Evolutionary conservation across 2,797 vertebrate species (phyloP).

Genomic region (Rhyacichthys aspro): DNA sequence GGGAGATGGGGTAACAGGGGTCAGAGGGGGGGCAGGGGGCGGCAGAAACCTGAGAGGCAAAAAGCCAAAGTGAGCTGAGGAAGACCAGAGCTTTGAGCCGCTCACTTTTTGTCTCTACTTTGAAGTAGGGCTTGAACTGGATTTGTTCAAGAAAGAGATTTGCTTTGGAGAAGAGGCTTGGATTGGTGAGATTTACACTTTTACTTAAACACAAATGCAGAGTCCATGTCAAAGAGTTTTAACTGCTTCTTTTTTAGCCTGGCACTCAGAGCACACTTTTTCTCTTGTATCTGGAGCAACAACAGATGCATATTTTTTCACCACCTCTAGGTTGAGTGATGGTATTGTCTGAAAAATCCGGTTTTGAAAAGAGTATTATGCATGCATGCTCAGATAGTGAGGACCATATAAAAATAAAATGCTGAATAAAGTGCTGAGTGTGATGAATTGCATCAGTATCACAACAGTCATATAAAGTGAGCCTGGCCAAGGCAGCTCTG

Average conservation of each 20-base stretch:
- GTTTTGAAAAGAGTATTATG: background rate
- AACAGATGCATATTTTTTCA: background rate
- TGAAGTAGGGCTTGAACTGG: constrained; percentile 22
- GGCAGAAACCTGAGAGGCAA: constrained; percentile 70
- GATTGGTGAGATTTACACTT: constrained; percentile 59
- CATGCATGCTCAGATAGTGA: background rate
- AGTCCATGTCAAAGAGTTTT: constrained; percentile 38
- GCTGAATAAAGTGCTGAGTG: too few species aligned
- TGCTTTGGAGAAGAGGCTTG: constrained; percentile 37
- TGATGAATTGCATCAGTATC: too few species aligned
- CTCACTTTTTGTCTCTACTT: constrained; percentile 21
- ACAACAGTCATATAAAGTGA: too few species aligned
- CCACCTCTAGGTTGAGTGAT: too few species aligned
- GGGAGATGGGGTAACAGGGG: constrained; percentile 58
- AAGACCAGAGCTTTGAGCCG: constrained; percentile 31
- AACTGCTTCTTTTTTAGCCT: constrained; percentile 6
- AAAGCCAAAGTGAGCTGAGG: constrained; percentile 75
- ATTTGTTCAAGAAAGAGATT: constrained; percentile 60
- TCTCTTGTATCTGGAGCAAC: background rate
- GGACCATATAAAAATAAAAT: too few species aligned
- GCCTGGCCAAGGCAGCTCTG: too few species aligned
- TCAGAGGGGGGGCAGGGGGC: constrained; percentile 60
- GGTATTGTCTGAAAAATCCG: too few species aligned
- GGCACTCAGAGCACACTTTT: constrained; percentile 1
- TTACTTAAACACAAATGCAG: constrained; percentile 31